Conservation (phyloP, 2,797 vertebrate genomes). For the Gymnothorax javanicus region DNA sequence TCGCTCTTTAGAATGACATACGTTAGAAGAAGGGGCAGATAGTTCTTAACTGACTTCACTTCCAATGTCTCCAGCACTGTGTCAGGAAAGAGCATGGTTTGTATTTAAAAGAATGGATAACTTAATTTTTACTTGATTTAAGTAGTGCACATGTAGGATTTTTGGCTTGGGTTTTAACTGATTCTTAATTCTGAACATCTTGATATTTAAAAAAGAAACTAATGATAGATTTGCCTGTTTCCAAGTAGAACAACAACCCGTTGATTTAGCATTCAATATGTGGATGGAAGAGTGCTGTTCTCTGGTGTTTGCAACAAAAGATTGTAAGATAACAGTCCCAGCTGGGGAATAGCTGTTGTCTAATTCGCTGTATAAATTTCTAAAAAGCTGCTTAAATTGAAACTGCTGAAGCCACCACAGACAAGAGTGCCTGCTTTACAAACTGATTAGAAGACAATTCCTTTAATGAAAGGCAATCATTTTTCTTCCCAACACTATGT, state of each 20-base stretch:
- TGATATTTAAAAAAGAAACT: not conserved
- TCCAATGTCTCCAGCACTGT: too few species aligned
- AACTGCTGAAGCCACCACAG: not conserved
- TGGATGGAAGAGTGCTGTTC: not conserved
- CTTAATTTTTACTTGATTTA: not conserved
- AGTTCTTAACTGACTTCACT: too few species aligned
- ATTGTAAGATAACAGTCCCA: not conserved
- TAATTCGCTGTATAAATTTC: not conserved
- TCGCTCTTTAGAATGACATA: too few species aligned
- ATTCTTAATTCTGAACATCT: not conserved
- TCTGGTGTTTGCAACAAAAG: not conserved
- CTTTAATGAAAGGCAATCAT: not conserved
- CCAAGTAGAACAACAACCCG: not conserved
- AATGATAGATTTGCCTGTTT: not conserved
- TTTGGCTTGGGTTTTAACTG: too few species aligned
- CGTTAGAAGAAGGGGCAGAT: constrained; percentile 12
- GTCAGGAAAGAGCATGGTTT: too few species aligned
- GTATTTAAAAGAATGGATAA: too few species aligned
- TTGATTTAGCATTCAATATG: not conserved
- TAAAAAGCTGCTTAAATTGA: not conserved
- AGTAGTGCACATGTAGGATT: not conserved
- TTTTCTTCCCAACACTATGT: not conserved
- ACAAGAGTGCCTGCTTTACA: not conserved
- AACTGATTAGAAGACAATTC: not conserved
- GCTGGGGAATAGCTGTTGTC: too few species aligned